Percentiles rank a stretch among this genome's conserved stretches.
Evolutionary conservation across 2,113 vertebrate species (phyloP).

Genomic region (Notechis scutatus): DNA sequence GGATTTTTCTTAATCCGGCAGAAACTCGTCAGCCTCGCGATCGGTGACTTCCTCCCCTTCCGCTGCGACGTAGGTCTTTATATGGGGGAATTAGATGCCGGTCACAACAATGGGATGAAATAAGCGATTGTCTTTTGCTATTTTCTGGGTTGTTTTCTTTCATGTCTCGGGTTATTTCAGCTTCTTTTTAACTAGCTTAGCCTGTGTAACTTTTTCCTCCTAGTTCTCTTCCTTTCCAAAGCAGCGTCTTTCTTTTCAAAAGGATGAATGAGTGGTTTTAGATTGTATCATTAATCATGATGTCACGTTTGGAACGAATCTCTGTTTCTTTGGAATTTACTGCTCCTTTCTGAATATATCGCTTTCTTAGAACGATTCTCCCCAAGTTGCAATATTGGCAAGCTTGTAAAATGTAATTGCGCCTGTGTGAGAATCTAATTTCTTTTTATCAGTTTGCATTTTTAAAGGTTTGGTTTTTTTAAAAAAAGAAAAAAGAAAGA

Average conservation of each 20-base stretch:
- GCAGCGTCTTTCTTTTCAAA: conserved; percentile 30
- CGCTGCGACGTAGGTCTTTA: conserved; percentile 1
- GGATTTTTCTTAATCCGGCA: background rate
- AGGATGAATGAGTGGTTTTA: conserved; percentile 6
- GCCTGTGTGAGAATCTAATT: conserved; percentile 52
- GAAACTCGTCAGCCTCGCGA: background rate
- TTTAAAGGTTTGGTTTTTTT: background rate
- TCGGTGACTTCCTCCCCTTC: conserved; percentile 11
- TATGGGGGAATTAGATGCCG: background rate
- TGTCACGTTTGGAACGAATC: conserved; percentile 56
- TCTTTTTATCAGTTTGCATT: conserved; percentile 33
- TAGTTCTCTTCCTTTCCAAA: background rate
- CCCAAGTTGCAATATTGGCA: conserved; percentile 53
- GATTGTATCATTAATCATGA: conserved; percentile 39
- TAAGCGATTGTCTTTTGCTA: background rate
- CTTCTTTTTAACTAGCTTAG: background rate
- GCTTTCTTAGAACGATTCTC: conserved; percentile 56
- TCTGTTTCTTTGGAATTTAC: conserved; percentile 60
- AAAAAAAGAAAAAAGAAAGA: background rate
- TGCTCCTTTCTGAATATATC: conserved; percentile 55
- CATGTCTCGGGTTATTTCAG: background rate
- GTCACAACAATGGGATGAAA: background rate
- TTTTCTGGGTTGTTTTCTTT: background rate
- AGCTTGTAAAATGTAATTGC: conserved; percentile 56
- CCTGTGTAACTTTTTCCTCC: background rate